These are phyloP conservation scores for Dicerorhinus sumatrensis DNA, from an alignment of 2,113 vertebrate genomes.

Conservation along the genomic window DNA sequence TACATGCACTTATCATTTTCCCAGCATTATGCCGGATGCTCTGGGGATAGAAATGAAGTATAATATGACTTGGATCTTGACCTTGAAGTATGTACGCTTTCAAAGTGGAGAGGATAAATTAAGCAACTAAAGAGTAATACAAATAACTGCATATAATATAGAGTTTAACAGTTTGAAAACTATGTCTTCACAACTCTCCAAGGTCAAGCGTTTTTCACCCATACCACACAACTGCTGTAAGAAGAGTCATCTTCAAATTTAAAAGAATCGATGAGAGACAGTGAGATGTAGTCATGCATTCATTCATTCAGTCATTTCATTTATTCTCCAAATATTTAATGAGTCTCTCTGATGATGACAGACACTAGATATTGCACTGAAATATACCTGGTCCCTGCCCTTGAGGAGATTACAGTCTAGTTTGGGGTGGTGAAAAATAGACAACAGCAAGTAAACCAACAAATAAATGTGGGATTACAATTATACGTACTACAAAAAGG, in stretches of 20 bases:
- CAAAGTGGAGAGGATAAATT: not conserved
- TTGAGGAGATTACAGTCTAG: not conserved
- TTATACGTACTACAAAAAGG: not conserved
- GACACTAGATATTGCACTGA: not conserved
- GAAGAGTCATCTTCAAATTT: not conserved
- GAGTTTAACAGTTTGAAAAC: not conserved
- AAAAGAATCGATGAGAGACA: not conserved
- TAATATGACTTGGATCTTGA: not conserved
- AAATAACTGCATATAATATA: not conserved
- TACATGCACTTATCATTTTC: not conserved
- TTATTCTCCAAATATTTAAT: not conserved
- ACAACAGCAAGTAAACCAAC: not conserved
- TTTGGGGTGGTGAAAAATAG: not conserved
- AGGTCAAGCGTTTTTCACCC: not conserved
- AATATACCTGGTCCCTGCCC: not conserved
- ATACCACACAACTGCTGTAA: not conserved
- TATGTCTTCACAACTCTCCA: not conserved
- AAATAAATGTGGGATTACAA: not conserved
- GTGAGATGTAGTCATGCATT: not conserved
- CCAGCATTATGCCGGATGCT: not conserved
- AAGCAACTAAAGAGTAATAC: conserved; percentile 17
- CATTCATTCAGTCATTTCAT: not conserved
- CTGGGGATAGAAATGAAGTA: not conserved
- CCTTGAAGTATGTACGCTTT: not conserved
- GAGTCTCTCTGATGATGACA: not conserved